phyloP scores from a whole-genome alignment of 2,113 vertebrate genomes.

The Rattus rattus region DNA sequence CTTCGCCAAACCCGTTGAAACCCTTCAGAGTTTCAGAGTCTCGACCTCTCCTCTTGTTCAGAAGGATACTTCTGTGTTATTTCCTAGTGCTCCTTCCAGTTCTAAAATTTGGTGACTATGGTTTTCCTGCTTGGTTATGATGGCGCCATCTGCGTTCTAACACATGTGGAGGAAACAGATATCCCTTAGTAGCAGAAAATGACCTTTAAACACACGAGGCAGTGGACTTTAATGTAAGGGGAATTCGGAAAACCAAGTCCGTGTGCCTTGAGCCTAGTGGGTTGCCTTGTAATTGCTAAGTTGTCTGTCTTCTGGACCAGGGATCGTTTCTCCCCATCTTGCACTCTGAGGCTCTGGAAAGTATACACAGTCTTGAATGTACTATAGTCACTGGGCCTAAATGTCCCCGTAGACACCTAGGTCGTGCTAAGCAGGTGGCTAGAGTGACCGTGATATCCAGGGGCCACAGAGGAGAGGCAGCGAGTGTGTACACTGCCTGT shows the following conservation, averaged over 20 bases:
- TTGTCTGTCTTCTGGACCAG: not conserved
- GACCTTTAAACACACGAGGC: not conserved
- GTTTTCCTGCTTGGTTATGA: not conserved
- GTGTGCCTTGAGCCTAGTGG: not conserved
- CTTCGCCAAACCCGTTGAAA: not conserved
- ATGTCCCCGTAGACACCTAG: not conserved
- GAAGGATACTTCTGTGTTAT: not conserved
- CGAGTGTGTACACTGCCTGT: rapidly evolving
- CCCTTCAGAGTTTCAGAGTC: not conserved
- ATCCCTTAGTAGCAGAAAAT: not conserved
- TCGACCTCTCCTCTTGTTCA: conserved; percentile 5
- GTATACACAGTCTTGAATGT: not conserved
- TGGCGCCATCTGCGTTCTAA: not conserved
- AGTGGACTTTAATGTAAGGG: not conserved
- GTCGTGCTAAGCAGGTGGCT: not conserved
- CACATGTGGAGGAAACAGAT: not conserved
- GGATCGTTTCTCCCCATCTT: not conserved
- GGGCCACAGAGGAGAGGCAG: not conserved
- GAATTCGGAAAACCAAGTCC: not conserved
- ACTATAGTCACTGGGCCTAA: not conserved
- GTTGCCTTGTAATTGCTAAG: not conserved
- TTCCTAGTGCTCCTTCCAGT: not conserved
- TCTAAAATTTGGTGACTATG: not conserved
- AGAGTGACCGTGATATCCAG: not conserved
- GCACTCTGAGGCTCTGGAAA: not conserved